phyloP scores from a whole-genome alignment of 2,888 invertebrate genomes.

The Acleris holmiana region DNA sequence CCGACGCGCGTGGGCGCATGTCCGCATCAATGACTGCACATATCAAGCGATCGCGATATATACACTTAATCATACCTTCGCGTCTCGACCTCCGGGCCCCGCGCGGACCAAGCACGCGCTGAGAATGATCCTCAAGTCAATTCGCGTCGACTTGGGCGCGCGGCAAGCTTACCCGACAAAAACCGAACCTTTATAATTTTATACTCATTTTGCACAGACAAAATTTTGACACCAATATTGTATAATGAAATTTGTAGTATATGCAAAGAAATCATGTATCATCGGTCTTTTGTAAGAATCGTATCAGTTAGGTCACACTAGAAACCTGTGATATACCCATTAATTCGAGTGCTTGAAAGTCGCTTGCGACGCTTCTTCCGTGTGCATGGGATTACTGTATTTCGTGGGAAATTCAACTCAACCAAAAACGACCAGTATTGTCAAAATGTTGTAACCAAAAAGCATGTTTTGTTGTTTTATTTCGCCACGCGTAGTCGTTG shows the following conservation, averaged over 20 bases:
- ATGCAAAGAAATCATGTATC: slow-evolving; percentile 47
- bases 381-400: slow-evolving; percentile 56
- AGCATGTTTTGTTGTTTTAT: slow-evolving; percentile 54
- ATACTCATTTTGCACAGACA: slow-evolving; percentile 37
- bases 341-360: slow-evolving; percentile 67
- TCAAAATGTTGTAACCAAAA: slow-evolving; percentile 73
- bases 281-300: slow-evolving; percentile 58
- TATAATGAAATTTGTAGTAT: slow-evolving; percentile 48
- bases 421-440: slow-evolving; percentile 82
- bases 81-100: slow-evolving; percentile 8
- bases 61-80: slow-evolving; percentile 3
- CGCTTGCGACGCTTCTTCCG: slow-evolving; percentile 69
- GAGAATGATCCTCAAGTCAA: slow-evolving; percentile 23
- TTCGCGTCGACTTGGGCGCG: slow-evolving; percentile 20
- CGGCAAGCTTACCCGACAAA: slow-evolving; percentile 8
- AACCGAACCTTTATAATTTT: slow-evolving; percentile 39
- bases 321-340: slow-evolving; percentile 81
- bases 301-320: slow-evolving; percentile 75
- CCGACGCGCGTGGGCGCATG: slow-evolving; percentile 42
- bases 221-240: slow-evolving; percentile 56
- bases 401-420: slow-evolving; percentile 25
- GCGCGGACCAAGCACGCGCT: slow-evolving; percentile 20
- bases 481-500: slow-evolving; percentile 37
- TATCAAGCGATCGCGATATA: slow-evolving; percentile 74
- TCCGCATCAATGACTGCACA: slow-evolving; percentile 68